A percentile compares a stretch with the other conserved stretches of the same genome.
phyloP scores from a whole-genome alignment of 1,140 invertebrate species.

The Halyomorpha halys region DNA sequence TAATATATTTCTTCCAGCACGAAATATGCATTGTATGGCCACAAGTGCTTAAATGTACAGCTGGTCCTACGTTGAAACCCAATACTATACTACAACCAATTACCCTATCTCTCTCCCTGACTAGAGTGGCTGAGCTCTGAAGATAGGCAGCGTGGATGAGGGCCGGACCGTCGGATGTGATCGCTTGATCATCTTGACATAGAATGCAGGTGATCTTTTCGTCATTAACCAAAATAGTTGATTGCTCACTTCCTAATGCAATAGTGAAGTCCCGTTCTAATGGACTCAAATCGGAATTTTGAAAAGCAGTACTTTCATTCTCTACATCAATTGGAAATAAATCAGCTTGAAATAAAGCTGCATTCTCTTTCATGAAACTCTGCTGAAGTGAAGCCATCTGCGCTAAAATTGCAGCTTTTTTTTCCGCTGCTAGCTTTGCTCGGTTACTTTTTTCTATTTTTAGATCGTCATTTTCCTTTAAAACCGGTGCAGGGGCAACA shows the following conservation, averaged over 20 bases:
- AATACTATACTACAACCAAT: slow-evolving; percentile 35
- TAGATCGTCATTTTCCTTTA: background rate
- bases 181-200: slow-evolving; percentile 85
- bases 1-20: slow-evolving; percentile 90
- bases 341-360: slow-evolving; percentile 1
- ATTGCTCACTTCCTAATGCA: slow-evolving; percentile 46
- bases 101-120: background rate
- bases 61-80: slow-evolving; percentile 57
- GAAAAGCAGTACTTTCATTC: background rate
- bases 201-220: slow-evolving; percentile 79
- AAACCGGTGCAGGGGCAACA: slow-evolving; percentile 19
- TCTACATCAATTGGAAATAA: background rate
- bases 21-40: slow-evolving; percentile 93
- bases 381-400: slow-evolving; percentile 89
- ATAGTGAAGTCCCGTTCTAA: slow-evolving; percentile 43
- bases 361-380: slow-evolving; percentile 74
- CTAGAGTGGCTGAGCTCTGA: slow-evolving; percentile 84
- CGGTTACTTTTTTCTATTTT: slow-evolving; percentile 30
- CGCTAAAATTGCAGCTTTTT: slow-evolving; percentile 78
- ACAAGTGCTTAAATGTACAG: slow-evolving; percentile 82
- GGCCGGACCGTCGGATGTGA: slow-evolving; percentile 50
- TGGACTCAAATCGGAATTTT: slow-evolving; percentile 15
- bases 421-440: slow-evolving; percentile 72
- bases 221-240: slow-evolving; percentile 38
- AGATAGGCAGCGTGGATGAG: slow-evolving; percentile 88